Conservation (phyloP, 1,140 invertebrate species). For the Papilio dardanus region DNA sequence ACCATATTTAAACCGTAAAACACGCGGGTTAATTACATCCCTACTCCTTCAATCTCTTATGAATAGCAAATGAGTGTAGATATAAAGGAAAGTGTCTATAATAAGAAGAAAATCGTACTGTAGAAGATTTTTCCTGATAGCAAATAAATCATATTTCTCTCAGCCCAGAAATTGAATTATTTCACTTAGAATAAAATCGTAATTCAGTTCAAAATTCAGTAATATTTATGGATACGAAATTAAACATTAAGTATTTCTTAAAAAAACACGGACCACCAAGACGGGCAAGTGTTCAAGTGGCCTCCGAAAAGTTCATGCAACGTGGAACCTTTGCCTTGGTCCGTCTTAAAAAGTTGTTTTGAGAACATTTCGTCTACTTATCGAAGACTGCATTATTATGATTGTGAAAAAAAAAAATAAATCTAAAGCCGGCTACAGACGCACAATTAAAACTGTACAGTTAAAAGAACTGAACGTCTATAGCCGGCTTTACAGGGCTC, state of each 20-base stretch:
- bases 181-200: neutral
- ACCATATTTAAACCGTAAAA: constrained; percentile 26
- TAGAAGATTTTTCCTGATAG: neutral
- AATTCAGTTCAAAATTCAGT: no score
- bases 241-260: no score
- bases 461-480: no score
- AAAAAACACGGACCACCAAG: neutral
- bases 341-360: neutral
- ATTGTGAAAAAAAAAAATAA: neutral
- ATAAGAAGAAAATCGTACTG: no score
- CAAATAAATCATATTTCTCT: neutral
- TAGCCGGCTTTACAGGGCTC: no score
- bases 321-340: neutral
- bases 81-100: neutral
- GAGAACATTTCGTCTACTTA: neutral
- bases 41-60: neutral
- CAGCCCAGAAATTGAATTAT: neutral
- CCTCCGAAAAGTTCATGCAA: neutral
- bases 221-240: no score
- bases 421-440: no score
- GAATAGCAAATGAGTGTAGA: neutral
- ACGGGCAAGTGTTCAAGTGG: neutral
- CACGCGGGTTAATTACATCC: constrained; percentile 14
- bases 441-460: no score
- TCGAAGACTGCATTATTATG: neutral